A percentile compares a stretch with the other conserved stretches of the same genome.
Conservation (phyloP, 2,113 vertebrate species). For the Piprites chloris region DNA sequence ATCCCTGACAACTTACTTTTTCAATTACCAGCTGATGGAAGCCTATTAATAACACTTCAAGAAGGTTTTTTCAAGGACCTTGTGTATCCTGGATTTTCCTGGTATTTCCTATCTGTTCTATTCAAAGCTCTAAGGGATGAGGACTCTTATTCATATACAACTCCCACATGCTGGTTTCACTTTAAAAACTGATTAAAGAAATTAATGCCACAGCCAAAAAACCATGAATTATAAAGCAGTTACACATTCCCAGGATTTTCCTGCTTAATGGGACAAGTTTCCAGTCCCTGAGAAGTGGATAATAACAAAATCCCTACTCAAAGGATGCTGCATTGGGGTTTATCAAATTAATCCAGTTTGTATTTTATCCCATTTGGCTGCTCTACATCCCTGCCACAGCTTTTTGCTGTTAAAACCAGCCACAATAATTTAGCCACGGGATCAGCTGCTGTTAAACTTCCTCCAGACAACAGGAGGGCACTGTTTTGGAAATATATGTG, state of each 20-base stretch:
- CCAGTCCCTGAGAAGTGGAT: neutral
- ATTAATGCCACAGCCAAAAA: neutral
- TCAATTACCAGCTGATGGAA: neutral
- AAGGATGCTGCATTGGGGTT: neutral
- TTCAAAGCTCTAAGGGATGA: neutral
- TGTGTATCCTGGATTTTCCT: neutral
- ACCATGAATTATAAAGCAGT: neutral
- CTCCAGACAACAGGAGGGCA: neutral
- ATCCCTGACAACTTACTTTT: neutral
- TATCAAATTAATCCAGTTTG: neutral
- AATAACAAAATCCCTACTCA: neutral
- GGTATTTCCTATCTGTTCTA: neutral
- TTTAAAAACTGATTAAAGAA: neutral
- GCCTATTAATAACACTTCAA: neutral
- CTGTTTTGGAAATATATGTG: neutral
- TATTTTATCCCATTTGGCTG: neutral
- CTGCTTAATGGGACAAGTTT: neutral
- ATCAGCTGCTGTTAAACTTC: neutral
- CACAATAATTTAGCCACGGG: neutral
- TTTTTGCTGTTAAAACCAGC: neutral
- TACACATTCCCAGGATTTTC: neutral
- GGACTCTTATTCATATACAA: neutral
- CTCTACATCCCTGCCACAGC: neutral
- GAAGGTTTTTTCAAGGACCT: neutral
- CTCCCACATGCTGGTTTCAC: neutral